Conservation (phyloP, 2,888 invertebrate genomes). For the Lasioglossum lativentre region DNA sequence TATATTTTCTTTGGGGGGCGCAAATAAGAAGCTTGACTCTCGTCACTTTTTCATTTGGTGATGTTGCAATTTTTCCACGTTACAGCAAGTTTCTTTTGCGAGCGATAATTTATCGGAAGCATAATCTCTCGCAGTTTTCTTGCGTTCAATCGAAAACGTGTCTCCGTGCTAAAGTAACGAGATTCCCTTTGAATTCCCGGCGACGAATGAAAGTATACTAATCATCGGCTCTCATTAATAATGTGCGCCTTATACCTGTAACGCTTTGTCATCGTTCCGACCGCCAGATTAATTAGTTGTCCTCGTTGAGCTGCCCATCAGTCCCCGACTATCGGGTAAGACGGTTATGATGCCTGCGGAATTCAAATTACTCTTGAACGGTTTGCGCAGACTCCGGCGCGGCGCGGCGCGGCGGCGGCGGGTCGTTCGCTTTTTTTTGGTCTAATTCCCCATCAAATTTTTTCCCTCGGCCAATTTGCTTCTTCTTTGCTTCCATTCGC, state of each 20-base stretch:
- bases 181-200: background rate
- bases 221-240: slow-evolving; percentile 48
- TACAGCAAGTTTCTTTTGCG: background rate
- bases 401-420: too few relatives aligned
- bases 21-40: background rate
- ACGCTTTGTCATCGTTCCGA: slow-evolving; percentile 53
- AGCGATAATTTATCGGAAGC: background rate
- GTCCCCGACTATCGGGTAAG: slow-evolving; percentile 29
- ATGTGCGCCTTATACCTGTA: slow-evolving; percentile 31
- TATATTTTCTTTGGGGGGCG: too few relatives aligned
- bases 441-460: slow-evolving; percentile 3
- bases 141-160: background rate
- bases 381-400: background rate
- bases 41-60: background rate
- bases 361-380: slow-evolving; percentile 55
- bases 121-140: background rate
- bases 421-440: background rate
- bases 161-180: background rate
- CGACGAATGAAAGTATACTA: slow-evolving; percentile 11
- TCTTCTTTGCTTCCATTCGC: background rate
- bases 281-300: slow-evolving; percentile 61
- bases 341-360: slow-evolving; percentile 46
- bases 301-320: slow-evolving; percentile 26
- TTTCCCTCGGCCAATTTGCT: slow-evolving; percentile 12
- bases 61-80: background rate